Evolutionary conservation across 2,113 vertebrate species (phyloP).

Genomic region (Onychostoma macrolepis): DNA sequence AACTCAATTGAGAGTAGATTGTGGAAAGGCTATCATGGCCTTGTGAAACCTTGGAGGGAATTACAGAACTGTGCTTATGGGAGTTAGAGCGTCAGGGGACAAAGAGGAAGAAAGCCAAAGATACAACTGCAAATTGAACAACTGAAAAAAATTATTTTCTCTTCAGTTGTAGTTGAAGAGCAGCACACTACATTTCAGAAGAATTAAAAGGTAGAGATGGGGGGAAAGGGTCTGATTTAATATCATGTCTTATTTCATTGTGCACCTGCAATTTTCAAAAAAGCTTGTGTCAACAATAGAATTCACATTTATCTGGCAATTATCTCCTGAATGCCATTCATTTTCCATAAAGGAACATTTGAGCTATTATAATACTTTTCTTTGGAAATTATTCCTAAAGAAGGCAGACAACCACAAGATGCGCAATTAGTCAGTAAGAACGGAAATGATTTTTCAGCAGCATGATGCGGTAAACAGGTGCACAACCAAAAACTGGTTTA

Average conservation of each 20-base stretch:
- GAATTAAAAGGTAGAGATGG: neutral
- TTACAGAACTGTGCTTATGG: conserved; percentile 27
- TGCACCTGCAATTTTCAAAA: conserved; percentile 32
- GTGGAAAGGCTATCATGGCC: conserved; percentile 38
- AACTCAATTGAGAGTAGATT: conserved; percentile 44
- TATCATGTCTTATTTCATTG: conserved; percentile 21
- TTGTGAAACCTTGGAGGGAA: conserved; percentile 47
- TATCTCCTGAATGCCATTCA: conserved; percentile 36
- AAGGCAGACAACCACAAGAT: conserved; percentile 6
- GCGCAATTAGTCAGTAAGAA: conserved; percentile 38
- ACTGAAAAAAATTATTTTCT: neutral
- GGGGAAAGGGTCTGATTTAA: conserved; percentile 31
- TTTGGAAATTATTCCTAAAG: conserved; percentile 35
- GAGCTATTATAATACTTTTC: conserved; percentile 39
- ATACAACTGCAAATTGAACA: conserved; percentile 44
- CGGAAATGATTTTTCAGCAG: conserved; percentile 23
- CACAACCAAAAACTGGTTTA: conserved; percentile 8
- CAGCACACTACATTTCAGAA: neutral
- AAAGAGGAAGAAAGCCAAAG: conserved; percentile 16
- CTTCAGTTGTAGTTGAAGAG: conserved; percentile 3
- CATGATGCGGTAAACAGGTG: conserved; percentile 42
- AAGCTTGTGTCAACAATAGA: conserved; percentile 38
- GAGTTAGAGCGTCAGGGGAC: neutral
- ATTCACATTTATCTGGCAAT: conserved; percentile 50
- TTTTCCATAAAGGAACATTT: conserved; percentile 46